Base-by-base conservation (phyloP, 1,140 invertebrate genomes). In the Dinothrombium tinctorium region DNA sequence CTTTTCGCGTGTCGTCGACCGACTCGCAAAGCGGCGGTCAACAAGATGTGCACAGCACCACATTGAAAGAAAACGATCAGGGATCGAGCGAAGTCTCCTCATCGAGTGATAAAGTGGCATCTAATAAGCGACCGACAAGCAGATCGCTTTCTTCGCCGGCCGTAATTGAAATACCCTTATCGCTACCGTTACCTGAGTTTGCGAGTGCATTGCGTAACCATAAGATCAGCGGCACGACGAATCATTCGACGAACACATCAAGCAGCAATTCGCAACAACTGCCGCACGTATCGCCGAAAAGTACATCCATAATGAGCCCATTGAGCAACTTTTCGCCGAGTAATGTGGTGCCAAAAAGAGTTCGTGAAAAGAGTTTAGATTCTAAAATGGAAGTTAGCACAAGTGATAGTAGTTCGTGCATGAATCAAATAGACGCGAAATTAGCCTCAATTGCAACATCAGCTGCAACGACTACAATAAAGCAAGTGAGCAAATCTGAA, bases 121-220 rank as follows among this genome's bases (percentile, higher is more conserved):
- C 22, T 20, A 45, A 23, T 22, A 41, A 33, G 19, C 24, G n/a
- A 11, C 21, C 41, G 19, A 41, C 42, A 6, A n/a, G 42, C 6
- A 22, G 44, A 29, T 21, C 28, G 22, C 26, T 23, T 40, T 26
- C 19, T 29, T 41, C 22, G 33, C 41, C 44, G 36, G 33, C 33
- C 17, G 33, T 22, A 36, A 36, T 31, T 17, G 19, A 11, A 36
- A 20, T 36, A 21, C 73, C 78, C 4, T 63, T 84, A 48, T 74
- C 73, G 44, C 55, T 86, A 41, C 79, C 79, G 3, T 58, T 86
- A 45, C 80, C 81, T 2, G 72, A 76, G 55, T 86, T 84, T 53
- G 81, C 80, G 9, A 67, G 73, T 74, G 52, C 59, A 41, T 15
- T 47, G 22, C 23, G 44, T 12, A 9, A 37, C 14, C 25, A 8